Evolutionary conservation across 2,797 vertebrate species (phyloP).

Genomic region (Sphaeramia orbicularis): DNA sequence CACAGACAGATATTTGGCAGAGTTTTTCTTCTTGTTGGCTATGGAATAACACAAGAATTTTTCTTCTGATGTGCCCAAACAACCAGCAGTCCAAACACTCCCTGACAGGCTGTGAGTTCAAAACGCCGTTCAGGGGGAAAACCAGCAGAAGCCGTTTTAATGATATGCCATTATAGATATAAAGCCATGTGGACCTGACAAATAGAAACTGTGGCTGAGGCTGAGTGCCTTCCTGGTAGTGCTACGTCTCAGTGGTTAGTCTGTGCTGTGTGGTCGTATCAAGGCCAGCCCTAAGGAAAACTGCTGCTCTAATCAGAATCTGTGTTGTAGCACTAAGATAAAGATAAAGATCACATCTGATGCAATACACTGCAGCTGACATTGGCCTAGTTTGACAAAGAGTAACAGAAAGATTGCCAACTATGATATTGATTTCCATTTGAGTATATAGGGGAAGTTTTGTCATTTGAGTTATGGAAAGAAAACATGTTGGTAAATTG

Average conservation of each 20-base stretch:
- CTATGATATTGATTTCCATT: conserved; percentile 51
- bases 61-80: conserved; percentile 39
- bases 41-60: conserved; percentile 23
- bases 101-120: conserved; percentile 33
- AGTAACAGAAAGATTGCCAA: conserved; percentile 43
- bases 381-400: conserved; percentile 55
- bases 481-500: conserved; percentile 44
- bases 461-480: conserved; percentile 58
- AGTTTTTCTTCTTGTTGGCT: conserved; percentile 15
- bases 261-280: conserved; percentile 49
- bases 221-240: conserved; percentile 20
- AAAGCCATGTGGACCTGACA: conserved; percentile 39
- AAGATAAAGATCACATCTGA: conserved; percentile 60
- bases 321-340: conserved; percentile 8
- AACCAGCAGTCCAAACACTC: conserved; percentile 24
- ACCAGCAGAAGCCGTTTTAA: conserved; percentile 38
- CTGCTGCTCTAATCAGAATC: conserved; percentile 40
- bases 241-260: conserved; percentile 24
- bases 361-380: conserved; percentile 32
- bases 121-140: conserved; percentile 12
- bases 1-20: conserved; percentile 48
- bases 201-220: conserved; percentile 26
- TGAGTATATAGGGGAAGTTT: conserved; percentile 45
- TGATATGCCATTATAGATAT: conserved; percentile 41
- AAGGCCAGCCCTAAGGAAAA: conserved; percentile 37